Conservation (phyloP, 2,797 vertebrate species). For the Coracias cyanogaster region DNA sequence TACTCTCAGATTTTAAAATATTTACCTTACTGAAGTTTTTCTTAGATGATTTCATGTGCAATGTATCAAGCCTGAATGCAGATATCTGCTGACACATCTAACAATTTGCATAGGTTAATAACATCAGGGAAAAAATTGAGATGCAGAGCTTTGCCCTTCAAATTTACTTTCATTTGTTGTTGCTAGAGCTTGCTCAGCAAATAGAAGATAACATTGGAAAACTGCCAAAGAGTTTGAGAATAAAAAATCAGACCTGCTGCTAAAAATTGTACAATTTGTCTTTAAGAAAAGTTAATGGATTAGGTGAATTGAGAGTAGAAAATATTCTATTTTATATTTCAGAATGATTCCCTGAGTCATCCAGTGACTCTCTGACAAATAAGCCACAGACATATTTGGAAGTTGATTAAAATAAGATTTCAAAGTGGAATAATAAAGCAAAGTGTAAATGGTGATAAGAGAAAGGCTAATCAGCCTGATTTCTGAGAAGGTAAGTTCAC, state of each 20-base stretch:
- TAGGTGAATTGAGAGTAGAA: neutral
- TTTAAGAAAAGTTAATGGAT: neutral
- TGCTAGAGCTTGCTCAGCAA: conserved; percentile 9
- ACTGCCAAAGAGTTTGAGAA: neutral
- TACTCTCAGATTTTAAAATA: conserved; percentile 17
- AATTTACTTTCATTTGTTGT: conserved; percentile 2
- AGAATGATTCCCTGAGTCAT: neutral
- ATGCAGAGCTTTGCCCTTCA: neutral
- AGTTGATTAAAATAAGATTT: neutral
- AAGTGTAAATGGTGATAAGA: neutral
- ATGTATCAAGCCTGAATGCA: neutral
- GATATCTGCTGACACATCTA: conserved; percentile 17
- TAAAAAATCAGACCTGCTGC: neutral
- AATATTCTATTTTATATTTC: neutral
- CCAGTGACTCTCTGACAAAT: neutral
- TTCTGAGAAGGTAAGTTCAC: neutral
- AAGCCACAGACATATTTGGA: neutral
- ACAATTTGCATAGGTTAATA: conserved; percentile 16
- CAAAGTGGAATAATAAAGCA: neutral
- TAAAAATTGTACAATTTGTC: neutral
- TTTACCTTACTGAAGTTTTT: neutral
- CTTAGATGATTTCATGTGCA: neutral
- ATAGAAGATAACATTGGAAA: neutral
- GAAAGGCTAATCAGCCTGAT: neutral
- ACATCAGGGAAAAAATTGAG: neutral